Percentiles rank a stretch among this genome's conserved stretches.
These are phyloP conservation scores for Machaerirhynchus nigripectus DNA, from an alignment of 2,113 vertebrate genomes.

Conservation along the genomic window DNA sequence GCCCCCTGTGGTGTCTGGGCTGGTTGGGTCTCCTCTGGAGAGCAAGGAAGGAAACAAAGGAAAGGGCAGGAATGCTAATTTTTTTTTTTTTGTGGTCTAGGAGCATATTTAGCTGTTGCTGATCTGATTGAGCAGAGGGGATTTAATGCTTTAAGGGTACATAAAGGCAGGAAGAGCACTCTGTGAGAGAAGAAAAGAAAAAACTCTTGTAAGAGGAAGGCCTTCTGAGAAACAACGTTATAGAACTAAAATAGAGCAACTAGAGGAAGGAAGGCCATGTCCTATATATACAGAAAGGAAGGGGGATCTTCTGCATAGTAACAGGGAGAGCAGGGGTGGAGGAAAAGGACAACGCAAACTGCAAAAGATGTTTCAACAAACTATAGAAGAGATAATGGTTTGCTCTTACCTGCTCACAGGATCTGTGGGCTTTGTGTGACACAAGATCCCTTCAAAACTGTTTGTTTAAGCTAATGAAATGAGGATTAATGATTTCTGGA, in stretches of 20 bases:
- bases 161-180: slow-evolving; percentile 48
- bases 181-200: slow-evolving; percentile 1
- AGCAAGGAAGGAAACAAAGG: not conserved
- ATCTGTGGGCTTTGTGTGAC: not conserved
- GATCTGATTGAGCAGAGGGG: not conserved
- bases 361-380: not conserved
- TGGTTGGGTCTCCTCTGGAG: not conserved
- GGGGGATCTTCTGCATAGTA: slow-evolving; percentile 24
- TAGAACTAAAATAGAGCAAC: slow-evolving; percentile 53
- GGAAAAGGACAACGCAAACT: not conserved
- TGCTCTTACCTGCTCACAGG: not conserved
- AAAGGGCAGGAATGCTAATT: not conserved
- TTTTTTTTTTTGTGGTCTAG: not conserved
- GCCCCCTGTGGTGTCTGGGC: slow-evolving; percentile 3
- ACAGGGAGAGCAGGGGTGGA: not conserved
- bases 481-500: not conserved
- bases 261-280: slow-evolving; percentile 61
- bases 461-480: not conserved
- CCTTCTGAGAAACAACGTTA: slow-evolving; percentile 37
- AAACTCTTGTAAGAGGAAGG: slow-evolving; percentile 4
- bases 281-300: slow-evolving; percentile 43
- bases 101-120: not conserved
- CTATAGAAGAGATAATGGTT: not conserved
- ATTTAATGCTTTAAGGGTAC: not conserved
- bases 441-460: not conserved